Base-by-base conservation (phyloP, 2,888 invertebrate species). In the Spodoptera exigua region DNA sequence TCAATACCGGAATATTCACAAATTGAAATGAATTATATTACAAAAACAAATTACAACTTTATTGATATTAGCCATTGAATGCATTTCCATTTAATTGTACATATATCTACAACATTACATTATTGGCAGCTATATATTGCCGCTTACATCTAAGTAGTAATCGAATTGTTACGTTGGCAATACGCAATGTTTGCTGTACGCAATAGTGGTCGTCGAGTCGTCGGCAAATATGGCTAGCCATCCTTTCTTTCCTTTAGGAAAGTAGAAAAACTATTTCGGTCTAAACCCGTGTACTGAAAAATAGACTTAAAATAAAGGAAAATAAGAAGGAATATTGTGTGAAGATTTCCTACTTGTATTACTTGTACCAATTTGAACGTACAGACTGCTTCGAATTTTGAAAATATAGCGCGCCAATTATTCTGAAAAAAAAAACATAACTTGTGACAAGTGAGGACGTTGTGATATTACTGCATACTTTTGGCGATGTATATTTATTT, bases 181-280 rank as follows among this genome's bases (percentile, higher is more conserved):
- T 45, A 52, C 45, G 63, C 65, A 53, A 49, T 76, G 63, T 80
- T 80, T 76, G 73, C 72, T 52, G 53, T 54, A 66, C 62, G 47
- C 57, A 73, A 76, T 81, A 80, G 60, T 63, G 71, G 63, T 69
- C 62, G 58, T 79, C 47, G 60, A 82, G 82, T 60, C 63, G 75
- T 83, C 61, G 16, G 81, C 80, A 84, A 84, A 84, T 76, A 83
- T 59, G 63, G 40, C 49, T 55, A 36, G 53, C 62, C 48, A 45
- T 34, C 53, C 32, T 36, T 34, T 18, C 54, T 41, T 35, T 27
- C 18, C 32, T 37, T 18, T 45, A 32, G 46, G 41, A 16, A 43
- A 43, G 35, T 36, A 32, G 11, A 16, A 44, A 14, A 9, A 1
- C 27, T 13, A 27, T 21, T 21, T 21, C n/a, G n/a, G n/a, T n/a